These are phyloP conservation scores for Trachelus iudaicus DNA, from an alignment of 2,888 invertebrate genomes.

Conservation along the genomic window DNA sequence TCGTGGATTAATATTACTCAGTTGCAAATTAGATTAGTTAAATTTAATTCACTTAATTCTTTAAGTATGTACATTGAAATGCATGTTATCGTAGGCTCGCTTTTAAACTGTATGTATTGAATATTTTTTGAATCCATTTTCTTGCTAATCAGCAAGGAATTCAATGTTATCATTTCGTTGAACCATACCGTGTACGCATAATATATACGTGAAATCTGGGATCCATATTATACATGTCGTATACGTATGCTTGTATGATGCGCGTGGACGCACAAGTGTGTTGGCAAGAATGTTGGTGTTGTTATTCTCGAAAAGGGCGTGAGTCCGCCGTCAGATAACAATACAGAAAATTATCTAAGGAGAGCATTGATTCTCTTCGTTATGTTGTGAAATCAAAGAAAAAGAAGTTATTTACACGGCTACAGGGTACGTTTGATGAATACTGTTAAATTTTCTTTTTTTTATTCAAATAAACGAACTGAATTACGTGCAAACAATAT, in stretches of 20 bases:
- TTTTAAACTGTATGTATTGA: neutral
- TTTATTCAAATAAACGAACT: neutral
- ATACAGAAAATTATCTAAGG: neutral
- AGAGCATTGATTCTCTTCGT: neutral
- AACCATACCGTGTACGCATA: neutral
- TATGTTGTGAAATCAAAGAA: neutral
- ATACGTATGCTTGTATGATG: neutral
- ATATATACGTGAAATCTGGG: neutral
- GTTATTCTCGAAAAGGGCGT: neutral
- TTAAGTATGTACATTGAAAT: neutral
- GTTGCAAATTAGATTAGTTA: neutral
- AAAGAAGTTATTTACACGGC: neutral
- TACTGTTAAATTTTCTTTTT: neutral
- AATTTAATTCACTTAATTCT: neutral
- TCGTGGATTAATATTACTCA: neutral
- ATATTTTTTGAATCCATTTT: neutral
- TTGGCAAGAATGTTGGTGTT: neutral
- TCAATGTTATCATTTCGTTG: neutral
- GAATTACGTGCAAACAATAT: neutral
- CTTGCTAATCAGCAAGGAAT: neutral
- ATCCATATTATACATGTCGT: neutral
- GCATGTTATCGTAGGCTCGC: neutral
- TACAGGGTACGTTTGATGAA: neutral
- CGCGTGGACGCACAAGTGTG: neutral
- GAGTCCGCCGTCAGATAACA: neutral